A percentile compares a stretch with the other conserved stretches of the same genome.
These are phyloP conservation scores for Agrypnia vestita DNA, from an alignment of 1,140 invertebrate species.

Conservation along the genomic window DNA sequence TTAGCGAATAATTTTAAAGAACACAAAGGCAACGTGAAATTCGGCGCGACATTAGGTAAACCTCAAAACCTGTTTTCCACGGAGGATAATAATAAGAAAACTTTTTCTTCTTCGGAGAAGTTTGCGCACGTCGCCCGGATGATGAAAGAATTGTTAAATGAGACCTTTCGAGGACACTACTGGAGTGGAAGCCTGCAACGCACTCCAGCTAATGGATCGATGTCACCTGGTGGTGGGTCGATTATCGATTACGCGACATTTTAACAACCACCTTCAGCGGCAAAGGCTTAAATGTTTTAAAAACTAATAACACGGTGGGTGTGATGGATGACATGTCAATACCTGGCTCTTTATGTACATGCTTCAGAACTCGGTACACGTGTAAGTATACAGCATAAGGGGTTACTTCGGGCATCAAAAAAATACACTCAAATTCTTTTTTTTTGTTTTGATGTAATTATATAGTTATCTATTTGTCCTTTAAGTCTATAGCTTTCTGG, in stretches of 20 bases:
- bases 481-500: no score
- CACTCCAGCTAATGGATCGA: background rate
- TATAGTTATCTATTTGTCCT: no score
- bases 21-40: no score
- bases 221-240: background rate
- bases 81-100: no score
- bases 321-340: background rate
- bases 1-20: no score
- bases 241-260: background rate
- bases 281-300: constrained; percentile 1
- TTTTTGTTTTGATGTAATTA: no score
- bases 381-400: background rate
- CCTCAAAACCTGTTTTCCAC: no score
- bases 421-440: no score
- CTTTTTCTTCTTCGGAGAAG: no score
- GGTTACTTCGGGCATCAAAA: background rate
- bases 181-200: background rate
- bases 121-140: no score
- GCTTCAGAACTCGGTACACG: background rate
- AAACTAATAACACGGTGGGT: background rate
- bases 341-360: background rate
- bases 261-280: background rate
- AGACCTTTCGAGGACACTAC: background rate
- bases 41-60: no score
- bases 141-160: no score